Percentiles rank a stretch among this genome's conserved stretches.
phyloP scores from a whole-genome alignment of 2,797 vertebrate genomes.

The Hydrocynus forskahlii region DNA sequence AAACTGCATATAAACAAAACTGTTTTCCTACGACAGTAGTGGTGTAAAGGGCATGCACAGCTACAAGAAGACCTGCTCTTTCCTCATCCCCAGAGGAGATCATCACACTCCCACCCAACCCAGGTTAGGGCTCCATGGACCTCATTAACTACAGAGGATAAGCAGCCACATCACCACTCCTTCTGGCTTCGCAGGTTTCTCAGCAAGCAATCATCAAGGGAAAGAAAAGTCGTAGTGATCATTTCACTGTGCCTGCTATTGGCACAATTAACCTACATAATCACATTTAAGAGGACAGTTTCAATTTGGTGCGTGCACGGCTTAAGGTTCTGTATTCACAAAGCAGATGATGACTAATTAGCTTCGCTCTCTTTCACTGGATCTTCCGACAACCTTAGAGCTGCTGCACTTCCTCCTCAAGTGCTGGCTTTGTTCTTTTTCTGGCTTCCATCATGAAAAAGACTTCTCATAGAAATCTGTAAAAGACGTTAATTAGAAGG shows the following conservation, averaged over 20 bases:
- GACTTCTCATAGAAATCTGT: neutral
- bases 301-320: constrained; percentile 43
- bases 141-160: constrained; percentile 40
- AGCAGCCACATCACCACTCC: constrained; percentile 24
- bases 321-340: constrained; percentile 26
- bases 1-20: neutral
- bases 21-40: neutral
- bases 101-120: constrained; percentile 8
- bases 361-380: constrained; percentile 3
- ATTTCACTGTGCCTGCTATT: constrained; percentile 49
- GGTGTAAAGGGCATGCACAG: constrained; percentile 7
- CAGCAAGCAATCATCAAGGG: constrained; percentile 48
- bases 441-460: neutral
- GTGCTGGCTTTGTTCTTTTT: constrained; percentile 2
- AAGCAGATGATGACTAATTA: constrained; percentile 31
- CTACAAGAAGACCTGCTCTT: constrained; percentile 16
- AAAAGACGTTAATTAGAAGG: constrained; percentile 2
- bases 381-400: constrained; percentile 12
- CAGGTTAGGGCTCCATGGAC: constrained; percentile 33
- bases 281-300: constrained; percentile 48
- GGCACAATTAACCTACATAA: constrained; percentile 60
- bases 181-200: constrained; percentile 24
- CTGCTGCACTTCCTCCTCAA: constrained; percentile 1
- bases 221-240: constrained; percentile 50
- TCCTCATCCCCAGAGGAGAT: neutral